Percentiles rank a stretch among this genome's conserved stretches.
These are phyloP conservation scores for Cephus pulcher DNA, from an alignment of 2,888 invertebrate species.

Conservation along the genomic window DNA sequence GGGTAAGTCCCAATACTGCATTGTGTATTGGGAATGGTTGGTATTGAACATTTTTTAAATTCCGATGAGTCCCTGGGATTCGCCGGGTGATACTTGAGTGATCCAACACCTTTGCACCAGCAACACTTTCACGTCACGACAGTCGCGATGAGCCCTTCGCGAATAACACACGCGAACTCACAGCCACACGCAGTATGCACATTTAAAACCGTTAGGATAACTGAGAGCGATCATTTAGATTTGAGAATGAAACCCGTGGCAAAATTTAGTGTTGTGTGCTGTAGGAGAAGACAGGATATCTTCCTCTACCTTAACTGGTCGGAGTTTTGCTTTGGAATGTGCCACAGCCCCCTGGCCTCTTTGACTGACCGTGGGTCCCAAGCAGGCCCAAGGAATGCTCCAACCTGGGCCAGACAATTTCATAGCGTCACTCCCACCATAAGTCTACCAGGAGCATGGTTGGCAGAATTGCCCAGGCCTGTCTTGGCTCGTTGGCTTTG, in stretches of 20 bases:
- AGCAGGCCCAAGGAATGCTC: constrained; percentile 21
- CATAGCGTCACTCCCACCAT: constrained; percentile 29
- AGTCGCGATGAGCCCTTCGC: background rate
- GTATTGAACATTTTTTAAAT: background rate
- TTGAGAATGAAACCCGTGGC: background rate
- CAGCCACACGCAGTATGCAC: background rate
- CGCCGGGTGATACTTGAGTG: background rate
- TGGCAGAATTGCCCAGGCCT: background rate
- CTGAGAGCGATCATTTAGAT: background rate
- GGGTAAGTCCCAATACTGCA: background rate
- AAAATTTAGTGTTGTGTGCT: background rate
- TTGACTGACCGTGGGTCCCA: constrained; percentile 20
- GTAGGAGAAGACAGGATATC: constrained; percentile 27
- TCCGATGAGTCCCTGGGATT: background rate
- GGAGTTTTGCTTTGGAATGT: constrained; percentile 61
- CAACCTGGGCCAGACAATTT: constrained; percentile 24
- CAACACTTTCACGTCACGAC: background rate
- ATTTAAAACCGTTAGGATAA: background rate
- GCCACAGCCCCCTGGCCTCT: constrained; percentile 54
- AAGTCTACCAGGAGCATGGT: background rate
- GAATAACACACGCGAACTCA: background rate
- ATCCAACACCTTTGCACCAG: background rate
- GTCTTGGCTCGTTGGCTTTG: background rate
- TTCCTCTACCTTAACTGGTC: constrained; percentile 54
- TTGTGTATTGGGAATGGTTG: background rate